Base-by-base conservation (phyloP, 1,140 invertebrate species). In the Agrypnia vestita region DNA sequence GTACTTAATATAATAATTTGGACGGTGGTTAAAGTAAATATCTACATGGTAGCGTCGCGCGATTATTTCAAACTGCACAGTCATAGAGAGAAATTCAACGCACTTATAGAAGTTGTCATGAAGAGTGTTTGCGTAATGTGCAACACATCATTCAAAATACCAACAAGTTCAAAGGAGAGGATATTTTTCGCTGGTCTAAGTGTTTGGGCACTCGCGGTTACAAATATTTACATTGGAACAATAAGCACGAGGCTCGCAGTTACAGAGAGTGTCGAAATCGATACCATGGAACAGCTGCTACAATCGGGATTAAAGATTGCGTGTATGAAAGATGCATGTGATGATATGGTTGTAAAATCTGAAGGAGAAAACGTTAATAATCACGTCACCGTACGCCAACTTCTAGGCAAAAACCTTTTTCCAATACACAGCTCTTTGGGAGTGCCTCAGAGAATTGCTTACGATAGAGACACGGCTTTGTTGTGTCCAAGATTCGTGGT, bases 201-300 rank as follows among this genome's bases (percentile, higher is more conserved):
- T 4, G 10, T 61, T 1, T 82, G 80, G 80, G 35, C 76, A 0
- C 67, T 82, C 12, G 69, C 69, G 11, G 43, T 82, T 4, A 76
- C 71, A 0, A 82, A 78, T 25, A 55, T 77, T 7, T 82, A 74
- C 21, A 69, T 73, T 4, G 76, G 71, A 10, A 71, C 35, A n/a
- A 78, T 82, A 17, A 44, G 75, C 7, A 79, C 21, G 4, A 47
- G 35, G n/a, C 59, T 82, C 9, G 47, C 76, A 49, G 19, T 55
- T 1, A n/a, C 44, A 9, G 55, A 44, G 25, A 61, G 44, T 44
- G 8, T 35, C 15, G 55, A 82, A 21, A 71, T 79, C 4, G 53
- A 82, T 21, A 82, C 80, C n/a, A 72, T 79, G 4, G 49, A 82
- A 19, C 55, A 82, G 21, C 67, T 82, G 11, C 43, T 56, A 25